These are phyloP conservation scores for Plectus sambesii DNA, from an alignment of 1,140 invertebrate species.

Conservation along the genomic window DNA sequence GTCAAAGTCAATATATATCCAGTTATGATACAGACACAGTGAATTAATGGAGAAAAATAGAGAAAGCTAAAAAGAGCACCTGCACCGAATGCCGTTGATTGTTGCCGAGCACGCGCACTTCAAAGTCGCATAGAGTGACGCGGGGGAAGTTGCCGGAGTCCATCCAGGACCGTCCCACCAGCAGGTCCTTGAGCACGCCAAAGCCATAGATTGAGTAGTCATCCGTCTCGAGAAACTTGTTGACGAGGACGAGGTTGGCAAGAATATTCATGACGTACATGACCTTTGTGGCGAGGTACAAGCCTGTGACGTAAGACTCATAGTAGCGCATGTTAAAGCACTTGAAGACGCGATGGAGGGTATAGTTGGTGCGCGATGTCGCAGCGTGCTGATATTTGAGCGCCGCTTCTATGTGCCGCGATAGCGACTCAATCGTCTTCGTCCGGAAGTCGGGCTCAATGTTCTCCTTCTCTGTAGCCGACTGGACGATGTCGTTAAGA, in stretches of 20 bases:
- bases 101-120: constrained; percentile 51
- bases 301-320: constrained; percentile 43
- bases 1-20: no score
- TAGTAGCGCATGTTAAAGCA: constrained; percentile 45
- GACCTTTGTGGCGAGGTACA: constrained; percentile 48
- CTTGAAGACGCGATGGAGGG: constrained; percentile 44
- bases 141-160: constrained; percentile 46
- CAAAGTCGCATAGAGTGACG: constrained; percentile 50
- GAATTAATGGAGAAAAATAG: no score
- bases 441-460: constrained; percentile 44
- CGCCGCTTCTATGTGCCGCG: constrained; percentile 43
- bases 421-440: constrained; percentile 42
- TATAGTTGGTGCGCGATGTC: constrained; percentile 44
- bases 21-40: no score
- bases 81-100: constrained; percentile 47
- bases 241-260: constrained; percentile 49
- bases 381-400: constrained; percentile 44
- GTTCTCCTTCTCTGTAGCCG: constrained; percentile 46
- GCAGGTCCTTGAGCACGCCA: constrained; percentile 37
- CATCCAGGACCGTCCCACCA: constrained; percentile 40
- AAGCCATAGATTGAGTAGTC: constrained; percentile 48
- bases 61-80: constrained; percentile 11
- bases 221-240: constrained; percentile 50
- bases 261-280: constrained; percentile 50
- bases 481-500: constrained; percentile 45